Conservation (phyloP, 1,140 invertebrate species). For the Calliopsis andreniformis region DNA sequence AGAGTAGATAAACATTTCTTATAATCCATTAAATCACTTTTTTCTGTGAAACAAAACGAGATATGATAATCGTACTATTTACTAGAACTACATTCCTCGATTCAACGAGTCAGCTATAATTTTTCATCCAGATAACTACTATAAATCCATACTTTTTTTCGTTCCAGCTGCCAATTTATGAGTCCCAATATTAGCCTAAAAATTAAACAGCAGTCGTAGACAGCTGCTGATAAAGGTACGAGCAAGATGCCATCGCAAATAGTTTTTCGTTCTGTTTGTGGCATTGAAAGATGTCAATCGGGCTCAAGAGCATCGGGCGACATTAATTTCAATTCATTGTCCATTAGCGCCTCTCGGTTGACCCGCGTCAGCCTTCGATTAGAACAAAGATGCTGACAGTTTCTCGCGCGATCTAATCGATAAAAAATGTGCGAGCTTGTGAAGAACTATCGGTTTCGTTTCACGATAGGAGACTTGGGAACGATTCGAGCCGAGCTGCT, state of each 20-base stretch:
- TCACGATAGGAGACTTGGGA: neutral
- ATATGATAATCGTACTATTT: neutral
- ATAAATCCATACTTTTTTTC: too few species aligned
- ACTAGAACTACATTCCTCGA: too few species aligned
- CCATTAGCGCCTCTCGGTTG: constrained; percentile 37
- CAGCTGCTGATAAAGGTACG: too few species aligned
- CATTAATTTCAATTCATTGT: constrained; percentile 50
- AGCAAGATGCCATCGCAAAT: neutral
- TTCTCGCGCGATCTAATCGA: neutral
- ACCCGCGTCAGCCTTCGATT: constrained; percentile 14
- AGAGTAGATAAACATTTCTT: neutral
- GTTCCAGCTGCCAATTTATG: too few species aligned
- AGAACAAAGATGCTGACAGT: constrained; percentile 5
- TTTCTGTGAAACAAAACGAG: neutral
- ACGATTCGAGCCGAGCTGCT: neutral
- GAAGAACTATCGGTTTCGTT: neutral
- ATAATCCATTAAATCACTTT: neutral
- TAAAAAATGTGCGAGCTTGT: neutral
- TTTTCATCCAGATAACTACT: neutral
- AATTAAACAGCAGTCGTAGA: too few species aligned
- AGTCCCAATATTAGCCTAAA: too few species aligned
- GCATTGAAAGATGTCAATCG: neutral
- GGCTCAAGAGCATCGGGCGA: constrained; percentile 2
- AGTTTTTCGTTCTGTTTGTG: neutral
- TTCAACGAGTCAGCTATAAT: neutral